Percentiles rank a stretch among this genome's conserved stretches.
Conservation (phyloP, 2,888 invertebrate genomes). For the Norana najaformis region DNA sequence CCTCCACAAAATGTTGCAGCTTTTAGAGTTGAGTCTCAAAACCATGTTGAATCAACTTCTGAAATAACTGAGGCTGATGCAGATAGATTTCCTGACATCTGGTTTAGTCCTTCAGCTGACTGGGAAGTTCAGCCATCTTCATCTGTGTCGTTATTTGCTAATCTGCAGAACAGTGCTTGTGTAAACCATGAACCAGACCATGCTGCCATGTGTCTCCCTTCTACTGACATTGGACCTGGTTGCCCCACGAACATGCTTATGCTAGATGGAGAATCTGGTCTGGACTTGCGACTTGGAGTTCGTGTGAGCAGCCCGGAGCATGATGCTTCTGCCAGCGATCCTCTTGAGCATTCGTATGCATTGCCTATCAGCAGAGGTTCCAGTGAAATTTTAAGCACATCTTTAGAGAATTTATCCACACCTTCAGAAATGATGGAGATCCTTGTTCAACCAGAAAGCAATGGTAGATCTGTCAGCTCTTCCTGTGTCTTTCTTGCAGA, state of each 20-base stretch:
- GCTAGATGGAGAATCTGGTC: conserved; percentile 8
- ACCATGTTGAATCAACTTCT: not conserved
- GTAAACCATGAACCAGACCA: not conserved
- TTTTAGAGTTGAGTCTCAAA: not conserved
- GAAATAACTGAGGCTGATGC: not conserved
- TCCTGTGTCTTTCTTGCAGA: not conserved
- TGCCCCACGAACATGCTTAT: not conserved
- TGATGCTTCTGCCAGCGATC: not conserved
- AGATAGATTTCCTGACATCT: not conserved
- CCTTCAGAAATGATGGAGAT: not conserved
- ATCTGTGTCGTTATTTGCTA: not conserved
- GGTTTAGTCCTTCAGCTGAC: not conserved
- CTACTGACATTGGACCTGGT: not conserved
- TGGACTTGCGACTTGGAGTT: not conserved
- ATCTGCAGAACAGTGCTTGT: conserved; percentile 1
- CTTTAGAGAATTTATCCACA: not conserved
- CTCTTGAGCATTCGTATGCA: conserved; percentile 13
- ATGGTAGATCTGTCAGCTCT: not conserved
- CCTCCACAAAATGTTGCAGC: not conserved
- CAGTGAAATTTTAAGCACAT: not conserved
- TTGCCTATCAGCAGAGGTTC: not conserved
- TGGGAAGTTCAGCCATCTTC: conserved; percentile 1
- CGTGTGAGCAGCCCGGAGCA: not conserved
- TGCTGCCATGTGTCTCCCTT: not conserved
- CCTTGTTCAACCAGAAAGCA: not conserved